phyloP scores from a whole-genome alignment of 2,113 vertebrate genomes.

The Tringa solitaria region DNA sequence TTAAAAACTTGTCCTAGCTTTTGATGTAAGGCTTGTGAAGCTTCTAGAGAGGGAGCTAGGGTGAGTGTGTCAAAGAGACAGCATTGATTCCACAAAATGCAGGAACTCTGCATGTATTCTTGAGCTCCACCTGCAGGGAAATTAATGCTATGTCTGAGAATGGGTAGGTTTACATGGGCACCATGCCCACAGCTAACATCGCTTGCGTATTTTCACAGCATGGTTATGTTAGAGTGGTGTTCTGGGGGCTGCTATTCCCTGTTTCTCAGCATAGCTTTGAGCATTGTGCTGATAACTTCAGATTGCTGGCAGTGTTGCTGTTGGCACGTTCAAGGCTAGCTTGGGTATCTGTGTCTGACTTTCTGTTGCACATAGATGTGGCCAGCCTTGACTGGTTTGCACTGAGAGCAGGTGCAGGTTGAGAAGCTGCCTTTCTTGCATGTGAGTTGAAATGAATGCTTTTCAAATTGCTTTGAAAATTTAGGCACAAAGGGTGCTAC shows the following conservation, averaged over 20 bases:
- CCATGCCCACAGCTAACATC: neutral
- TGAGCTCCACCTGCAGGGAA: slow-evolving; percentile 21
- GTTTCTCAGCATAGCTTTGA: neutral
- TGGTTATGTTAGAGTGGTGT: neutral
- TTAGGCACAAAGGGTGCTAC: neutral
- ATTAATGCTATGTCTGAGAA: neutral
- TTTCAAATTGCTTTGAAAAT: neutral
- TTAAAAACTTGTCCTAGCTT: neutral
- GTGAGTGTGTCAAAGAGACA: fast-evolving
- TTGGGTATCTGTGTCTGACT: neutral
- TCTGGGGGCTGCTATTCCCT: neutral
- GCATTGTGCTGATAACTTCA: neutral
- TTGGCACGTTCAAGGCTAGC: neutral
- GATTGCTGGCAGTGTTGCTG: neutral
- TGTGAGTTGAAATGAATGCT: neutral
- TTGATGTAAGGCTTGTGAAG: neutral
- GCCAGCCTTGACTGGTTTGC: neutral
- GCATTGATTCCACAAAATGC: neutral
- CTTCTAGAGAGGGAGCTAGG: neutral
- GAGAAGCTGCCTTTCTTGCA: neutral
- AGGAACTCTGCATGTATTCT: neutral
- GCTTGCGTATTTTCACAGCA: neutral
- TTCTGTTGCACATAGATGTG: neutral
- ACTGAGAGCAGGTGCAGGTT: neutral
- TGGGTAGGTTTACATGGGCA: neutral